Conservation (phyloP, 2,113 vertebrate genomes). For the Arenaria interpres region DNA sequence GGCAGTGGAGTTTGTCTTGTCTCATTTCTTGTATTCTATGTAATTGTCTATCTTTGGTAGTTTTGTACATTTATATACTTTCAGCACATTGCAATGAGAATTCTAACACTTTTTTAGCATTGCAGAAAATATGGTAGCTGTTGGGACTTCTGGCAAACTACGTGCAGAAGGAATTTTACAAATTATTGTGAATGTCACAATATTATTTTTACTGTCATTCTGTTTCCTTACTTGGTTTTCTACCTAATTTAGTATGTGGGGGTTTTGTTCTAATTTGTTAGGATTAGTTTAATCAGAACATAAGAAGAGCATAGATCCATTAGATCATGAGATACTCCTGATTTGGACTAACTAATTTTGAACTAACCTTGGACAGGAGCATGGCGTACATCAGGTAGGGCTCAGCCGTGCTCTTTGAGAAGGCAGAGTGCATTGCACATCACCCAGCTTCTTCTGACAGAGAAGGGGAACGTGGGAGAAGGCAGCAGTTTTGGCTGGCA, state of each 20-base stretch:
- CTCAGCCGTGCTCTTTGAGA: neutral
- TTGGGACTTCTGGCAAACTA: neutral
- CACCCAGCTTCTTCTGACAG: neutral
- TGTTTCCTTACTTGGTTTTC: neutral
- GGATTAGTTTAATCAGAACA: neutral
- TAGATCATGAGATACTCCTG: neutral
- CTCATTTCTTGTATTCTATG: neutral
- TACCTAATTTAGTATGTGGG: neutral
- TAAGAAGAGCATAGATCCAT: neutral
- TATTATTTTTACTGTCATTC: neutral
- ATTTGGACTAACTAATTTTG: neutral
- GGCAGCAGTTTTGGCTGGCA: neutral
- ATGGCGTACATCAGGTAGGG: rapidly evolving
- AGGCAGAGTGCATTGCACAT: neutral
- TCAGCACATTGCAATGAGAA: neutral
- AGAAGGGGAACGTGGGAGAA: neutral
- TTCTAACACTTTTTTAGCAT: neutral
- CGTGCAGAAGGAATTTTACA: neutral
- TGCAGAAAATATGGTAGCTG: neutral
- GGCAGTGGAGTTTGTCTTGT: neutral
- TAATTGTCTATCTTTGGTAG: neutral
- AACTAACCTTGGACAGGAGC: neutral
- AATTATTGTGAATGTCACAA: neutral
- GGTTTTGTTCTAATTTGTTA: neutral
- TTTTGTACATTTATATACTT: neutral